phyloP scores from a whole-genome alignment of 2,888 invertebrate species.

The Lobophora halterata region DNA sequence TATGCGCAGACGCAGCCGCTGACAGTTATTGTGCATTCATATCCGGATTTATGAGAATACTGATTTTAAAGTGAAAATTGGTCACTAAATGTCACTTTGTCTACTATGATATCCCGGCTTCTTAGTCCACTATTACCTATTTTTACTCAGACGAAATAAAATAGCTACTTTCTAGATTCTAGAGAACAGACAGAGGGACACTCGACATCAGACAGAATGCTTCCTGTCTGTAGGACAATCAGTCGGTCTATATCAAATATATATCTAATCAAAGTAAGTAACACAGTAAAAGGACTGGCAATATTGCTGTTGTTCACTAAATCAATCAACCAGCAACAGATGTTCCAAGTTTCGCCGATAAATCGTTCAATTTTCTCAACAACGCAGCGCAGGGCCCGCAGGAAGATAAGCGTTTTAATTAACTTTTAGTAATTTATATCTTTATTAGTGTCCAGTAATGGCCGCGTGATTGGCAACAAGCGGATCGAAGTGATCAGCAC shows the following conservation, averaged over 20 bases:
- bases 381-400: conserved; percentile 43
- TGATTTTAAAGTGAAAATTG: conserved; percentile 21
- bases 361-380: conserved; percentile 67
- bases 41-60: conserved; percentile 38
- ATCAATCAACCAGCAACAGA: conserved; percentile 50
- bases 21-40: conserved; percentile 54
- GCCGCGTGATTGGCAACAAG: conserved; percentile 65
- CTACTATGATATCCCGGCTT: too few relatives aligned
- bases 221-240: too few relatives aligned
- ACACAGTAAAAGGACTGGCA: too few relatives aligned
- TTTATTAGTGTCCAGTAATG: conserved; percentile 69
- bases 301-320: conserved; percentile 32
- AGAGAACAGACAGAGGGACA: too few relatives aligned
- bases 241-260: too few relatives aligned
- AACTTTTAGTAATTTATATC: conserved; percentile 77
- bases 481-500: conserved; percentile 53
- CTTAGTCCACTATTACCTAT: too few relatives aligned
- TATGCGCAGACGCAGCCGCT: conserved; percentile 46
- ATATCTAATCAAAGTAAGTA: too few relatives aligned
- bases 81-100: too few relatives aligned
- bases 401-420: conserved; percentile 73
- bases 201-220: too few relatives aligned
- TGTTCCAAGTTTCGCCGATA: conserved; percentile 55
- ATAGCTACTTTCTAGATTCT: background rate
- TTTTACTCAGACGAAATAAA: background rate